These are phyloP conservation scores for Macaca mulatta DNA, from an alignment of 2,113 vertebrate species.

Conservation along the genomic window DNA sequence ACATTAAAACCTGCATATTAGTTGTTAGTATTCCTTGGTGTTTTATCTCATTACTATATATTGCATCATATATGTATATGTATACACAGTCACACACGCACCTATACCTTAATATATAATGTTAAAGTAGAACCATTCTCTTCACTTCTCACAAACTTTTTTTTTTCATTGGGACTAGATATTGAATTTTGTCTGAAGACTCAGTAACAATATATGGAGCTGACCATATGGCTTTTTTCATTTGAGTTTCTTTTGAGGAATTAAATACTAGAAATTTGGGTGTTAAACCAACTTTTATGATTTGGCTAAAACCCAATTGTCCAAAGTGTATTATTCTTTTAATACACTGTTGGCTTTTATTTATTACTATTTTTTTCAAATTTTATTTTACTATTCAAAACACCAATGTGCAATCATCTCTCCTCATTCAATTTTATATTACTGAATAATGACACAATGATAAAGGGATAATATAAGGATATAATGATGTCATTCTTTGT, in stretches of 20 bases:
- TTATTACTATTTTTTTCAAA: conserved; percentile 39
- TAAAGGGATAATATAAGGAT: not conserved
- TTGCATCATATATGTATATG: not conserved
- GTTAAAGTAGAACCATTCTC: not conserved
- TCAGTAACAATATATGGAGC: not conserved
- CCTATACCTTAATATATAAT: not conserved
- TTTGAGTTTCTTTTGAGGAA: not conserved
- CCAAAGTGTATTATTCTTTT: not conserved
- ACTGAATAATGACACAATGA: not conserved
- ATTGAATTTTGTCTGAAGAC: not conserved
- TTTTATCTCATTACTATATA: not conserved
- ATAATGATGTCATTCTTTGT: not conserved
- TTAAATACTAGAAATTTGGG: not conserved
- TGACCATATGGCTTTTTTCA: not conserved
- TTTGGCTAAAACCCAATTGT: not conserved
- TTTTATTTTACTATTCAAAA: conserved; percentile 14
- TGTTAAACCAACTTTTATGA: not conserved
- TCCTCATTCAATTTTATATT: not conserved
- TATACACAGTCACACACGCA: not conserved
- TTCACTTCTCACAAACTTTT: not conserved
- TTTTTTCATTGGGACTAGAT: not conserved
- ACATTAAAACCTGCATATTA: not conserved
- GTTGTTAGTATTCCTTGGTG: not conserved
- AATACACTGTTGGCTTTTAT: not conserved
- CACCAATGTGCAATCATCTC: not conserved